Evolutionary conservation across 2,888 invertebrate genomes (phyloP).

Genomic region (Neocrepidodera transversa): DNA sequence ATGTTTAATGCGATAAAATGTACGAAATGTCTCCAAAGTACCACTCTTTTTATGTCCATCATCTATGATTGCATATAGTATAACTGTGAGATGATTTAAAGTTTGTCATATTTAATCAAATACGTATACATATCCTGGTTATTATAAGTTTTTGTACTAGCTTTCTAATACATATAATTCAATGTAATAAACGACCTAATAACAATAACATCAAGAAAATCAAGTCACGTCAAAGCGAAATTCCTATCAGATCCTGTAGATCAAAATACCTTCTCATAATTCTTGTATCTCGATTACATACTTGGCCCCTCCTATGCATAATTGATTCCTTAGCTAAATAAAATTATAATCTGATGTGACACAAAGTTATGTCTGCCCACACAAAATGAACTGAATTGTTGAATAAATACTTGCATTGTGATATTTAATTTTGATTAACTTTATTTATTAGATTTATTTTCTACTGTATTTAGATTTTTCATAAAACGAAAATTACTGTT

Average conservation of each 20-base stretch:
- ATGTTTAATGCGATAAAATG: no score
- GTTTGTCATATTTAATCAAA: no score
- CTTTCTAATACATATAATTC: no score
- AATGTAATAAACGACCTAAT: no score
- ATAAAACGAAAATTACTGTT: neutral
- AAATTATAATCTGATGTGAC: slow-evolving; percentile 19
- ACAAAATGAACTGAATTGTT: neutral
- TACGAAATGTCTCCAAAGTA: no score
- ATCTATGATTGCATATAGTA: no score
- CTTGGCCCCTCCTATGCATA: slow-evolving; percentile 17
- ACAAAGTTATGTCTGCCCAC: slow-evolving; percentile 2
- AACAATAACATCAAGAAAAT: neutral
- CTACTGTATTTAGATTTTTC: neutral
- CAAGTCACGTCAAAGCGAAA: neutral
- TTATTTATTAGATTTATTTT: neutral
- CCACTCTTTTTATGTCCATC: no score
- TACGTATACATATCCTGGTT: no score
- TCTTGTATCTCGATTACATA: slow-evolving; percentile 5
- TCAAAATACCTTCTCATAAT: slow-evolving; percentile 9
- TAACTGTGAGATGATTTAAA: no score
- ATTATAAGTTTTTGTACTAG: no score
- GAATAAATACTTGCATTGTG: neutral
- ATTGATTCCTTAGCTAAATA: slow-evolving; percentile 19
- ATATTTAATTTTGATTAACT: neutral
- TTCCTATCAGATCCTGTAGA: slow-evolving; percentile 1